A percentile compares a stretch with the other conserved stretches of the same genome.
phyloP scores from a whole-genome alignment of 2,888 invertebrate genomes.

The Agrotis exclamationis region DNA sequence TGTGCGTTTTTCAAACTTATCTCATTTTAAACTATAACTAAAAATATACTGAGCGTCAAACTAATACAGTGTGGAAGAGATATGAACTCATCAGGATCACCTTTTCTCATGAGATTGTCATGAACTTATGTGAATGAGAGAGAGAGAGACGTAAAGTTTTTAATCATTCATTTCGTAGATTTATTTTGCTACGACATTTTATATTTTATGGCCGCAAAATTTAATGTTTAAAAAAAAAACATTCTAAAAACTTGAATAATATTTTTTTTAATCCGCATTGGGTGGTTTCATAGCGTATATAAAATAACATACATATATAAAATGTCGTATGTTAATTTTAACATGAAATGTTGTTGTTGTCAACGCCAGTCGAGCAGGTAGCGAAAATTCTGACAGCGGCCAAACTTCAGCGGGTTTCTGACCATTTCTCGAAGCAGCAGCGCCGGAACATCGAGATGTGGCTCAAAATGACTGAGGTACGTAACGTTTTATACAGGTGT shows the following conservation, averaged over 20 bases:
- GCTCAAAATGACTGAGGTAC: conserved; percentile 98
- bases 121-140: neutral
- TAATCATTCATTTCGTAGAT: neutral
- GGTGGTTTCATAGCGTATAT: neutral
- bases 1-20: neutral
- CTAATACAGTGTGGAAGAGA: neutral
- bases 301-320: conserved; percentile 31
- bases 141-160: neutral
- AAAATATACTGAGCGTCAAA: neutral
- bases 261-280: neutral
- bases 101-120: neutral
- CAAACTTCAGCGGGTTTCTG: conserved; percentile 99
- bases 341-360: conserved; percentile 68
- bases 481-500: conserved; percentile 44
- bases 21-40: neutral
- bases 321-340: conserved; percentile 48
- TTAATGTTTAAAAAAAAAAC: neutral
- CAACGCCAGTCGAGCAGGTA: conserved; percentile 97
- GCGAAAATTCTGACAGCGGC: conserved; percentile 98
- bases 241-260: neutral
- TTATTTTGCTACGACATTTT: conserved; percentile 29
- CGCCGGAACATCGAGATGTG: conserved; percentile 99
- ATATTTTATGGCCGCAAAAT: conserved; percentile 23
- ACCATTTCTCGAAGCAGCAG: conserved; percentile 99
- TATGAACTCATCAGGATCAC: neutral